phyloP scores from a whole-genome alignment of 2,113 vertebrate species.

The Colaptes auratus region DNA sequence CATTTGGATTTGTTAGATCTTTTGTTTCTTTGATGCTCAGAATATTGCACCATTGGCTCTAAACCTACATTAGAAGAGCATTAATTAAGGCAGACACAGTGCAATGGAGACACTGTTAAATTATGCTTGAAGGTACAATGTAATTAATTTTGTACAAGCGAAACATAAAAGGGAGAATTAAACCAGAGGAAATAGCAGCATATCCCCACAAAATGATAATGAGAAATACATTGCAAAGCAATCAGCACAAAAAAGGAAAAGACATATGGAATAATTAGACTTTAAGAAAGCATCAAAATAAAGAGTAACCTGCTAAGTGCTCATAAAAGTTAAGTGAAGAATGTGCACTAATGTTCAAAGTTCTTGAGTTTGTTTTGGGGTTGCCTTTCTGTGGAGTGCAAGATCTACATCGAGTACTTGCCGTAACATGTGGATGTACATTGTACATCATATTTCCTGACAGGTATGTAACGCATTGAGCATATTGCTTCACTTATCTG shows the following conservation, averaged over 20 bases:
- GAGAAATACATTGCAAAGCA: slow-evolving; percentile 69
- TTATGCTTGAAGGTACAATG: slow-evolving; percentile 80
- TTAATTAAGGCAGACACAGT: slow-evolving; percentile 78
- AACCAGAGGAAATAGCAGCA: slow-evolving; percentile 68
- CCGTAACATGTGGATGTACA: too few relatives aligned
- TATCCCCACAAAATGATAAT: slow-evolving; percentile 68
- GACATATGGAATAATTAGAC: slow-evolving; percentile 66
- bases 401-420: neutral
- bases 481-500: too few relatives aligned
- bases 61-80: slow-evolving; percentile 78
- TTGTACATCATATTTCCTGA: neutral
- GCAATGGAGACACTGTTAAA: slow-evolving; percentile 73
- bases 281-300: slow-evolving; percentile 57
- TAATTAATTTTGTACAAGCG: slow-evolving; percentile 83
- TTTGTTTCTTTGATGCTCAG: slow-evolving; percentile 79
- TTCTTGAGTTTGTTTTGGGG: neutral
- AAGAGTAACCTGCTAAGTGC: slow-evolving; percentile 46
- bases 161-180: slow-evolving; percentile 76
- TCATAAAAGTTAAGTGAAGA: slow-evolving; percentile 6
- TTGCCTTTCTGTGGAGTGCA: neutral
- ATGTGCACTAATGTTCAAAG: neutral
- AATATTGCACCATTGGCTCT: slow-evolving; percentile 76
- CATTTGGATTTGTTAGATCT: slow-evolving; percentile 73
- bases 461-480: neutral
- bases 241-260: slow-evolving; percentile 69